These are phyloP conservation scores for Calephelis nemesis DNA, from an alignment of 1,140 invertebrate species.

Conservation along the genomic window DNA sequence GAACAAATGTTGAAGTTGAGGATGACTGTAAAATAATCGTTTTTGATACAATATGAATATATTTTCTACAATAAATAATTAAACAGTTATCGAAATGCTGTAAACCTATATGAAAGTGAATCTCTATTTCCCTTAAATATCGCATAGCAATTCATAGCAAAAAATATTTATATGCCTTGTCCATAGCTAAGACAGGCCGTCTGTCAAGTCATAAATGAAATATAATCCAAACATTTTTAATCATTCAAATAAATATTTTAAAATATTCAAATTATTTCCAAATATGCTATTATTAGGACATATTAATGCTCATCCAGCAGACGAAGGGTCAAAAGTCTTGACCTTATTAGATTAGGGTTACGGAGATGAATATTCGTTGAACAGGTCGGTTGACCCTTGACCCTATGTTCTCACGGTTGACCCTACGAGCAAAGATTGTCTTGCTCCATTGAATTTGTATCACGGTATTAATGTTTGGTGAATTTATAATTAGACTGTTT, in stretches of 20 bases:
- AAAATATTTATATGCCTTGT: too few species aligned
- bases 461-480: constrained; percentile 11
- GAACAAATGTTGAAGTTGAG: too few species aligned
- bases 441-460: constrained; percentile 23
- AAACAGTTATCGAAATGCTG: too few species aligned
- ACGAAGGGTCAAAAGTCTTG: constrained; percentile 66
- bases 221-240: too few species aligned
- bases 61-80: too few species aligned
- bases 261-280: constrained; percentile 8
- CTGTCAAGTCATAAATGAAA: too few species aligned
- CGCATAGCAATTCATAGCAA: too few species aligned
- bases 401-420: constrained; percentile 65
- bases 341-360: constrained; percentile 51
- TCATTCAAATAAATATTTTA: neutral
- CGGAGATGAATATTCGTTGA: constrained; percentile 54
- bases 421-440: constrained; percentile 42
- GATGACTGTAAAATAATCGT: too few species aligned
- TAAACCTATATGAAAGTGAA: too few species aligned
- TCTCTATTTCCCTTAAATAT: too few species aligned
- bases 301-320: constrained; percentile 34
- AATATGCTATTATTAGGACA: constrained; percentile 9
- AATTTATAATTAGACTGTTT: neutral
- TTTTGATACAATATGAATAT: too few species aligned
- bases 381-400: constrained; percentile 67
- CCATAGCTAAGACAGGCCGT: too few species aligned